Base-by-base conservation (phyloP, 2,888 invertebrate genomes). In the Cheilosia pagana region DNA sequence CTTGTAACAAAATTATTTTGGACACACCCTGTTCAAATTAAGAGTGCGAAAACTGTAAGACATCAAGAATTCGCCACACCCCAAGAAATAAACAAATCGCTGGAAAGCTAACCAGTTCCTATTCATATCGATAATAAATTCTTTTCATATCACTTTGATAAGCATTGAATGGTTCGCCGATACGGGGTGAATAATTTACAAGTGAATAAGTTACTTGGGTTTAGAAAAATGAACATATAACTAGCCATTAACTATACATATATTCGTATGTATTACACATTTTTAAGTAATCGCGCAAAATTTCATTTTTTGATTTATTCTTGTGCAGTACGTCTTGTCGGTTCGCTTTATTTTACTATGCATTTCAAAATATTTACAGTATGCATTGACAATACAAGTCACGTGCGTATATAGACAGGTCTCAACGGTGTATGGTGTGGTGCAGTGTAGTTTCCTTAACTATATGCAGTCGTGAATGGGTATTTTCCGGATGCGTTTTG, bases 401-500 rank as follows among this genome's bases (percentile, higher is more conserved):
- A 75, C 65, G 63, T 48, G 63, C 31, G 12, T n/a, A 19, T 74
- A n/a, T 63, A 31, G 63, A 55, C 63, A 35, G 23, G 28, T 53
- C 53, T 53, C 25, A 10, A 23, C 35, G 31, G 21, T 35, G 7
- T n/a, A n/a, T 25, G 62, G 53, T 74, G n/a, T 21, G 45, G 23
- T 72, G n/a, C 19, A 23, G 16, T 53, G 28, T 28, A 8, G 2
- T 28, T 2, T 8, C 28, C 8, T 8, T 35, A 7, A 35, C 39
- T 55, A 14, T 35, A n/a, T 35, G 16, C 62, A 23, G 4, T 23
- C 28, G 35, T 55, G 25, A 12, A 63, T 72, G 35, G 19, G 21
- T 62, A 63, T 55, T 60, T 52, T 71, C 71, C 71, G 60, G 50
- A 71, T 43, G 71, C 43, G 25, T 25, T 21, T 59, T n/a, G 23